Evolutionary conservation across 2,888 invertebrate genomes (phyloP), one percentile per base, ranked within the genome.

Genomic region (Dryococelus australis): DNA sequence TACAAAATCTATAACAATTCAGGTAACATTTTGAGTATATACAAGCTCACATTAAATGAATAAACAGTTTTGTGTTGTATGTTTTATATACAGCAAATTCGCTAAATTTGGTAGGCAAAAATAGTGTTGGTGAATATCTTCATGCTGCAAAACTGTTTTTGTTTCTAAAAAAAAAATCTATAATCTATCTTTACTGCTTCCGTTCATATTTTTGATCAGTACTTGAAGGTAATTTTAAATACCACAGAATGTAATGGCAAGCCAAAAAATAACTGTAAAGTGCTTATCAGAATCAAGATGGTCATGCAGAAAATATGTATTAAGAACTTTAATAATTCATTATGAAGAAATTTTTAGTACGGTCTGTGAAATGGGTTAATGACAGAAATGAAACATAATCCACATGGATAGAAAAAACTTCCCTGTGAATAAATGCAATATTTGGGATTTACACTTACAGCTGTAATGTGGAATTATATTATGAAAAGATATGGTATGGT

Each of bases 21-120:
- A 83, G 83, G 2, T 13, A 83, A 83, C 83, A 83, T 83, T 26
- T 83, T 27, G 26, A 35, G 83, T 4, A 28, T 26, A 28, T 83
- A 27, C 83, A 83, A 83, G 83, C 83, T 4, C 83, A 83, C 83
- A 83, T 83, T 83, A 83, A 83, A 83, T 83, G 8, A 28, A 28
- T 83, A 35, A 28, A 83, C 83, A 83, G 83, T 35, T 83, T 16
- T 83, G 83, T 83, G 83, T 27, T 83, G 13, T 28, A 12, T 83
- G 83, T 9, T 80, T 26, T 26, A 27, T 80, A 24, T 80, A 26
- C 80, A 80, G 26, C 80, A 80, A 13, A 80, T 80, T 80, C 80
- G 24, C 26, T 80, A 80, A 80, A 80, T 26, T 80, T 80, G 24
- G 6, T 80, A 9, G 80, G n/a, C 3, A 80, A 80, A 80, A 24